Evolutionary conservation across 2,797 vertebrate species (phyloP).

Genomic region (Arnoldichthys spilopterus): DNA sequence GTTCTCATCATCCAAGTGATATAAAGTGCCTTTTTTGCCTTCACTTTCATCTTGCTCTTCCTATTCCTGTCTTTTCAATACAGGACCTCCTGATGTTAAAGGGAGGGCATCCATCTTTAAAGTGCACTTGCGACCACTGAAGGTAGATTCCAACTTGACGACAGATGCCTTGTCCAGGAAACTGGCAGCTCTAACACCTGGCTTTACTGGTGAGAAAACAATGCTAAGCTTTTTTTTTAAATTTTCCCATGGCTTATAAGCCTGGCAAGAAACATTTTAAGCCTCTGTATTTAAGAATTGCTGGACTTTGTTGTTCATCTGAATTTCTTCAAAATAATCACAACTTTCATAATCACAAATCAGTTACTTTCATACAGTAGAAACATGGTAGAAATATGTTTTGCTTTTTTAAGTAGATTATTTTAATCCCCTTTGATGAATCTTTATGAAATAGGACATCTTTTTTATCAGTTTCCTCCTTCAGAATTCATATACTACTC

Average conservation of each 20-base stretch:
- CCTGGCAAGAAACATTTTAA: not conserved
- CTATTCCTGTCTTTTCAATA: not conserved
- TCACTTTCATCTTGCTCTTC: not conserved
- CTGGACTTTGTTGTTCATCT: not conserved
- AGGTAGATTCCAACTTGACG: slow-evolving; percentile 60
- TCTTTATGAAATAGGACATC: not conserved
- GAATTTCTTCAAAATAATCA: not conserved
- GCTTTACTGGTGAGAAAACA: slow-evolving; percentile 71
- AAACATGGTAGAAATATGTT: not conserved
- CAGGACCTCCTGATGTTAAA: slow-evolving; percentile 76
- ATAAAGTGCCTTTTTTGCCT: not conserved
- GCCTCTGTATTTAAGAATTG: no score
- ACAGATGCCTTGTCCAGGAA: slow-evolving; percentile 65
- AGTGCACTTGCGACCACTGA: slow-evolving; percentile 72
- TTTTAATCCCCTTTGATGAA: not conserved
- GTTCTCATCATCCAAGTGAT: slow-evolving; percentile 27
- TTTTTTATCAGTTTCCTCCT: not conserved
- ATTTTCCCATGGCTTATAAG: not conserved
- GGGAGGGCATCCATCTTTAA: slow-evolving; percentile 76
- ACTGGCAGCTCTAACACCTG: slow-evolving; percentile 66
- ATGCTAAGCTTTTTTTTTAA: not conserved
- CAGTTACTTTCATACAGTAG: no score
- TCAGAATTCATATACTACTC: not conserved
- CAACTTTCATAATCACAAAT: not conserved
- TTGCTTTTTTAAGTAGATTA: no score